Conservation (phyloP, 2,113 vertebrate genomes). For the Emydocephalus ijimae region DNA sequence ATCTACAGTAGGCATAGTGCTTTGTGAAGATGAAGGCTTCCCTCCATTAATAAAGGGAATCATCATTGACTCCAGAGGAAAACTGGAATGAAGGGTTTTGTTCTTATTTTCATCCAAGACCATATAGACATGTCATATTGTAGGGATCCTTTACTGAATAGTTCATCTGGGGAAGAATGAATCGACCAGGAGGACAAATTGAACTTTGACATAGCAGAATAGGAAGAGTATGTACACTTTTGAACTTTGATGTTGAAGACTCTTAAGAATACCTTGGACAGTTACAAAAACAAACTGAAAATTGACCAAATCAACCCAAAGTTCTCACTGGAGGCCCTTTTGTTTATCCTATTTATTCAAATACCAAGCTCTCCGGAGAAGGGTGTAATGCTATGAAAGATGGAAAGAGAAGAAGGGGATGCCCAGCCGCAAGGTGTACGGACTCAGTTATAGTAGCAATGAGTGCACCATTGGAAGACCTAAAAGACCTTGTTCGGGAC, state of each 20-base stretch:
- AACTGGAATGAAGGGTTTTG: background rate
- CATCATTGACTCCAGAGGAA: background rate
- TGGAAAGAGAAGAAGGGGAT: background rate
- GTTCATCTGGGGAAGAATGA: background rate
- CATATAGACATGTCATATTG: background rate
- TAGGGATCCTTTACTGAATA: background rate
- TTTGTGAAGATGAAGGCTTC: background rate
- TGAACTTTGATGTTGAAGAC: background rate
- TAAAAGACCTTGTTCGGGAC: background rate
- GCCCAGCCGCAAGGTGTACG: background rate
- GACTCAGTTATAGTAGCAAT: background rate
- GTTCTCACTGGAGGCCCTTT: background rate
- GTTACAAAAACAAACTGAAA: background rate
- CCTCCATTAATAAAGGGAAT: background rate
- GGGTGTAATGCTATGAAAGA: background rate
- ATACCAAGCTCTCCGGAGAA: background rate
- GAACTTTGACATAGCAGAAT: background rate
- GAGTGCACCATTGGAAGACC: background rate
- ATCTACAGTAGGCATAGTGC: background rate
- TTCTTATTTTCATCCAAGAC: background rate
- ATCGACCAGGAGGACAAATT: background rate
- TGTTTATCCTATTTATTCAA: background rate
- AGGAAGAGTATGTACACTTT: background rate
- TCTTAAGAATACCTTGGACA: background rate
- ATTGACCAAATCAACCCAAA: background rate